Percentiles rank a stretch among this genome's conserved stretches.
Conservation (phyloP, 1,140 invertebrate species). For the Penaeus japonicus region DNA sequence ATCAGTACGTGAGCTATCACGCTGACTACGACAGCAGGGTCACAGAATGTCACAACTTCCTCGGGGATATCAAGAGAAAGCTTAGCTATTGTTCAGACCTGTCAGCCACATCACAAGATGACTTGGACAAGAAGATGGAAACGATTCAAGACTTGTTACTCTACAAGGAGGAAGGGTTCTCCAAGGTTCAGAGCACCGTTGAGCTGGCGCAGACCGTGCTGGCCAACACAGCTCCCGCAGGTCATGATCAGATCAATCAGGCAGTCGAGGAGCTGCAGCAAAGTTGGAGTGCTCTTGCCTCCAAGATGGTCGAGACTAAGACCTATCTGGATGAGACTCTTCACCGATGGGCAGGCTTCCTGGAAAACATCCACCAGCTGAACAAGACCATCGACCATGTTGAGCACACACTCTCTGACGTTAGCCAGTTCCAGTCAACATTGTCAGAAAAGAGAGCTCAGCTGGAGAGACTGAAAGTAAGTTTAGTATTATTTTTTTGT, state of each 20-base stretch:
- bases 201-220: conserved; percentile 91
- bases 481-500: not conserved
- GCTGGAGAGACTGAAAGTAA: conserved; percentile 81
- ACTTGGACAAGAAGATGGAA: conserved; percentile 84
- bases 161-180: conserved; percentile 90
- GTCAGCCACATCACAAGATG: conserved; percentile 80
- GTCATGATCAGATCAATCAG: conserved; percentile 86
- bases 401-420: conserved; percentile 75
- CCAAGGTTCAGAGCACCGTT: conserved; percentile 83
- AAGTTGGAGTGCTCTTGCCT: conserved; percentile 85
- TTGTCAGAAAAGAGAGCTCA: conserved; percentile 86
- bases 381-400: conserved; percentile 83
- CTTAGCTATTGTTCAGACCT: conserved; percentile 84
- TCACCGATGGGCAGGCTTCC: conserved; percentile 86
- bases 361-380: conserved; percentile 86
- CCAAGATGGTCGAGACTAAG: conserved; percentile 89
- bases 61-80: conserved; percentile 85
- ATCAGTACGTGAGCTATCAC: conserved; percentile 88
- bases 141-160: conserved; percentile 85
- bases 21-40: conserved; percentile 86
- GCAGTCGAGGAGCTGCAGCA: conserved; percentile 84
- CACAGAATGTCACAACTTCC: conserved; percentile 81
- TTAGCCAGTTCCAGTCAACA: conserved; percentile 78
- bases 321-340: conserved; percentile 87
- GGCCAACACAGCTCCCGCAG: conserved; percentile 87